Evolutionary conservation across 1,140 invertebrate species (phyloP).

Genomic region (Lutraria rhynchaena): DNA sequence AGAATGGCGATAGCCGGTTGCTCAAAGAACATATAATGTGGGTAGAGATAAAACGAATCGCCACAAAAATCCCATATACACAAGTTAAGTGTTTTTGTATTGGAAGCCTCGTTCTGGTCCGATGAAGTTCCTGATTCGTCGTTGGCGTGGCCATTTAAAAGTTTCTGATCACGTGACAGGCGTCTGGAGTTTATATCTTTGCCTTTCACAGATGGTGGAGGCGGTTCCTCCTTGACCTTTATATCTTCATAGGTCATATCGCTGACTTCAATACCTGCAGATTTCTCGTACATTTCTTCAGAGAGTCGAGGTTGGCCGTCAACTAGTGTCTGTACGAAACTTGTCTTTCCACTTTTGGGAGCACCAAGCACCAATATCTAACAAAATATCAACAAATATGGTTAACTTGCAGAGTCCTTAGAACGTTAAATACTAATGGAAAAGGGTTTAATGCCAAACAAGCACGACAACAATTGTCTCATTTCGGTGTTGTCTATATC

Average conservation of each 20-base stretch:
- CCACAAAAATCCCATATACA: constrained; percentile 80
- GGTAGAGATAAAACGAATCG: constrained; percentile 75
- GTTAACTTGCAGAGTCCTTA: no score
- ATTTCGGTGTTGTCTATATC: no score
- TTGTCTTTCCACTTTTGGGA: constrained; percentile 76
- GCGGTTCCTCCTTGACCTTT: constrained; percentile 30
- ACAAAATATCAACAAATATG: no score
- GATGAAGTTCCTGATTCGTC: neutral
- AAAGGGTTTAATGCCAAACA: no score
- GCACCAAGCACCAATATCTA: constrained; percentile 74
- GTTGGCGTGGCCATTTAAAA: neutral
- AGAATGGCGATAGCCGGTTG: constrained; percentile 75
- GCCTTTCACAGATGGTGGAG: neutral
- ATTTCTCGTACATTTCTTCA: constrained; percentile 69
- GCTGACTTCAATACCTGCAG: constrained; percentile 74
- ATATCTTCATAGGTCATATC: constrained; percentile 74
- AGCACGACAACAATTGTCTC: no score
- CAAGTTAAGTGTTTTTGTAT: constrained; percentile 66
- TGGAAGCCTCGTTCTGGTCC: constrained; percentile 1
- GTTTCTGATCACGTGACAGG: neutral
- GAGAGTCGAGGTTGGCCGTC: constrained; percentile 76
- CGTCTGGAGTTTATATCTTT: neutral
- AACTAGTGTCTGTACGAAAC: constrained; percentile 76
- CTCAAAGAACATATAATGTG: constrained; percentile 78
- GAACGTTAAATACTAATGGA: no score